Evolutionary conservation across 2,888 invertebrate species (phyloP).

Genomic region (Sphaerophoria taeniata): DNA sequence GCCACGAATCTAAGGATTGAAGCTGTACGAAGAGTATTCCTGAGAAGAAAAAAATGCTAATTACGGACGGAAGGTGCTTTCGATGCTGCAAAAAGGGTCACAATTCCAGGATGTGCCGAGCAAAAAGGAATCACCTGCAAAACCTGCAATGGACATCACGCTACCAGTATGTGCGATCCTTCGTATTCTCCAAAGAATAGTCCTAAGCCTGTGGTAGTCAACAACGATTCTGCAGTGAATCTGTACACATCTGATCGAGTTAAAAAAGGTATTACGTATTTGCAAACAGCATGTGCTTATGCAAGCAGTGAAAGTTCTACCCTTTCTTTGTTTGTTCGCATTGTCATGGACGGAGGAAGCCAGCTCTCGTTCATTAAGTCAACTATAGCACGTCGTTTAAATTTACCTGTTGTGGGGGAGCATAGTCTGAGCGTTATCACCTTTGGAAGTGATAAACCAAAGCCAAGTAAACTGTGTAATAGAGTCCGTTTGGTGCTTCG

Average conservation of each 20-base stretch:
- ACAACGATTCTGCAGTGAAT: slow-evolving; percentile 1
- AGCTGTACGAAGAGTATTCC: slow-evolving; percentile 4
- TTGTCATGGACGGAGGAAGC: slow-evolving; percentile 28
- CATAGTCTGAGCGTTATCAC: slow-evolving; percentile 45
- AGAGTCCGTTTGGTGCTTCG: slow-evolving; percentile 32
- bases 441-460: slow-evolving; percentile 49
- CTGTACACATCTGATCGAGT: slow-evolving; percentile 7
- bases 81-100: slow-evolving; percentile 24
- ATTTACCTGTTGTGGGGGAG: slow-evolving; percentile 41
- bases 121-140: slow-evolving; percentile 9
- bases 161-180: slow-evolving; percentile 15
- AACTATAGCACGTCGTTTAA: slow-evolving; percentile 23
- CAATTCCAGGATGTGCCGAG: slow-evolving; percentile 8
- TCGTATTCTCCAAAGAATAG: slow-evolving; percentile 5
- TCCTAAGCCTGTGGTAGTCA: not conserved
- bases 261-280: slow-evolving; percentile 25
- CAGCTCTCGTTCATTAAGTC: slow-evolving; percentile 23
- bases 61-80: slow-evolving; percentile 14
- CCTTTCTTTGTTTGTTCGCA: slow-evolving; percentile 9
- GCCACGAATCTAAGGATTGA: slow-evolving; percentile 28
- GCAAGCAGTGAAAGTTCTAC: slow-evolving; percentile 18
- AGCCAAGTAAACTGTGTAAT: slow-evolving; percentile 31
- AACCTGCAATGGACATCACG: slow-evolving; percentile 14
- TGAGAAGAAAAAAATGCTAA: slow-evolving; percentile 14
- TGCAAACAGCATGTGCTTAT: slow-evolving; percentile 53